phyloP scores from a whole-genome alignment of 2,113 vertebrate genomes.

The Rhombomys opimus region DNA sequence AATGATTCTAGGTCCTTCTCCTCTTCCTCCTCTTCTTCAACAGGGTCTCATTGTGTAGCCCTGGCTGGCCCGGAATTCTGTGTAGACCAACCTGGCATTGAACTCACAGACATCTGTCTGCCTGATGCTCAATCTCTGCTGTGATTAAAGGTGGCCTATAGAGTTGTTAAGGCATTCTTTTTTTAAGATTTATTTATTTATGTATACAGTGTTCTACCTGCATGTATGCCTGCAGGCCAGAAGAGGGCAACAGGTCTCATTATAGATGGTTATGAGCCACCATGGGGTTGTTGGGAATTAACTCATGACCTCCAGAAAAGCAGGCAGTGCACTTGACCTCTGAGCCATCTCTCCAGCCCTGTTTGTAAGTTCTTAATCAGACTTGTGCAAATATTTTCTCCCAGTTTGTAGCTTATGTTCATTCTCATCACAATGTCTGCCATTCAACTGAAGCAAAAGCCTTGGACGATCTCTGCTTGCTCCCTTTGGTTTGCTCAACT shows the following conservation, averaged over 20 bases:
- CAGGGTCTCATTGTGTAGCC: neutral
- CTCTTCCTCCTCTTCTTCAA: neutral
- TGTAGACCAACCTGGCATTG: neutral
- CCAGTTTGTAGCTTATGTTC: neutral
- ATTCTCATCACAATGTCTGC: constrained; percentile 10
- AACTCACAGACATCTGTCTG: neutral
- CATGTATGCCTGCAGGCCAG: too few relatives aligned
- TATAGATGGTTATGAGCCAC: too few relatives aligned
- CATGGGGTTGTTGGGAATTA: too few relatives aligned
- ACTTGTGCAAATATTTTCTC: constrained; percentile 11
- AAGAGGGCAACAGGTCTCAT: too few relatives aligned
- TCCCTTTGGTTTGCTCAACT: neutral
- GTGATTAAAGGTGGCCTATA: neutral
- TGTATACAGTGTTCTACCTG: too few relatives aligned
- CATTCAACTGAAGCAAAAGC: neutral
- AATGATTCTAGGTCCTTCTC: neutral
- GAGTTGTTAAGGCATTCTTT: neutral
- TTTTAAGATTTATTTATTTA: neutral
- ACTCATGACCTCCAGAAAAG: too few relatives aligned
- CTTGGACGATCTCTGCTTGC: neutral
- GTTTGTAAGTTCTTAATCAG: neutral
- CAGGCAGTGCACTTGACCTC: too few relatives aligned
- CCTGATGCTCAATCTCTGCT: neutral
- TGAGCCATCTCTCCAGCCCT: too few relatives aligned
- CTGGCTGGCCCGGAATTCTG: neutral